Conservation (phyloP, 2,888 invertebrate species). For the Pristionchus entomophagus region DNA sequence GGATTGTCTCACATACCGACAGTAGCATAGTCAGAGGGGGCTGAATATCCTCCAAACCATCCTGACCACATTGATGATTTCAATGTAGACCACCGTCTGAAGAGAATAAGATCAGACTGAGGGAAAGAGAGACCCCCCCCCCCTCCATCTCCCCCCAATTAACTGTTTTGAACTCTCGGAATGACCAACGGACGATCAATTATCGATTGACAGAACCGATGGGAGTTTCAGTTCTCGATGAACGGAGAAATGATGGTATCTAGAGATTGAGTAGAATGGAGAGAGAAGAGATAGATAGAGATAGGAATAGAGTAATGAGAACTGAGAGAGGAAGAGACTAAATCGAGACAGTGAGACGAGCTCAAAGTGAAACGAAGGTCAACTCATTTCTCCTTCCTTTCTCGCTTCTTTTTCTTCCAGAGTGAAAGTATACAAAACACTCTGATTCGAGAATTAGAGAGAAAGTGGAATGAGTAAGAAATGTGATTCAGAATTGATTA, state of each 20-base stretch:
- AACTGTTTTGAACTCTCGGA: background rate
- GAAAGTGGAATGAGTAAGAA: background rate
- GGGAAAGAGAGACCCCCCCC: background rate
- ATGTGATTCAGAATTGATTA: background rate
- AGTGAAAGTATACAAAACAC: conserved; percentile 14
- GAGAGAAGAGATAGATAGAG: conserved; percentile 4
- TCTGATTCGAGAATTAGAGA: background rate
- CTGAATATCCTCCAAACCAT: conserved; percentile 64
- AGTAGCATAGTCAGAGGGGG: conserved; percentile 62
- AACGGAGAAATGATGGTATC: background rate
- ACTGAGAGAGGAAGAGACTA: conserved; percentile 47
- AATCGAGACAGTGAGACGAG: conserved; percentile 20
- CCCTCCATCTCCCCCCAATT: background rate
- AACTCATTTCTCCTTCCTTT: conserved; percentile 5
- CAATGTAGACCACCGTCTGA: background rate
- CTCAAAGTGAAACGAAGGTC: conserved; percentile 20
- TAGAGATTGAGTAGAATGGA: background rate
- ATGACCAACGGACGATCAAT: conserved; percentile 14
- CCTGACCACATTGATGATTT: conserved; percentile 51
- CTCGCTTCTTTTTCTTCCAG: conserved; percentile 5
- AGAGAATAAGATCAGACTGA: background rate
- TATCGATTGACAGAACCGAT: background rate
- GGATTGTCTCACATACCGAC: conserved; percentile 50
- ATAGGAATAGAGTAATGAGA: background rate
- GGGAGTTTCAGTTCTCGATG: background rate